Conservation (phyloP, 2,888 invertebrate species). For the Coenonympha arcania region DNA sequence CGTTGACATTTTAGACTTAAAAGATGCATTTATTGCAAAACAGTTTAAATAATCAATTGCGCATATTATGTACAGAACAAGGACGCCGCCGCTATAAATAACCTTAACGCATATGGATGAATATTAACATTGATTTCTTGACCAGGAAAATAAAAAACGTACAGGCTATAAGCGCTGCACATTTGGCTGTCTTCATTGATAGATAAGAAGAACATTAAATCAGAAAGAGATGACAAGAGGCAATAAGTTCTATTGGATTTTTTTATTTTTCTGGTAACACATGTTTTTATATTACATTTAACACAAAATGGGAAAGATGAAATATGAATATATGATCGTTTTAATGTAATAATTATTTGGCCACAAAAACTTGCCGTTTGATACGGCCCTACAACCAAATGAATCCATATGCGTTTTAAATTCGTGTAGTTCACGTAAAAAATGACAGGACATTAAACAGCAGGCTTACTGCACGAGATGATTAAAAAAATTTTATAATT, state of each 20-base stretch:
- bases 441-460: conserved; percentile 21
- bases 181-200: too few relatives aligned
- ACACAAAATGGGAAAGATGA: not conserved
- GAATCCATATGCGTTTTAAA: conserved; percentile 22
- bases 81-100: conserved; percentile 21
- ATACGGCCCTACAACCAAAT: not conserved
- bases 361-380: not conserved
- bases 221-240: too few relatives aligned
- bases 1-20: too few relatives aligned
- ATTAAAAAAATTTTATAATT: conserved; percentile 35
- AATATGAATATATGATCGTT: not conserved
- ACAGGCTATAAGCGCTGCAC: too few relatives aligned
- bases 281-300: not conserved
- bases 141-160: too few relatives aligned
- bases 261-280: too few relatives aligned
- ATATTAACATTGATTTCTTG: not conserved
- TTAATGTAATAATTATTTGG: not conserved
- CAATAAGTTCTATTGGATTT: too few relatives aligned
- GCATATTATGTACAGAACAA: conserved; percentile 1
- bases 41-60: not conserved
- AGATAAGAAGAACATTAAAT: too few relatives aligned
- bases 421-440: conserved; percentile 16
- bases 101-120: conserved; percentile 25
- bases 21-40: too few relatives aligned
- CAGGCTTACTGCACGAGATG: conserved; percentile 19